phyloP scores from a whole-genome alignment of 2,888 invertebrate genomes.

The Coremacera marginata region DNA sequence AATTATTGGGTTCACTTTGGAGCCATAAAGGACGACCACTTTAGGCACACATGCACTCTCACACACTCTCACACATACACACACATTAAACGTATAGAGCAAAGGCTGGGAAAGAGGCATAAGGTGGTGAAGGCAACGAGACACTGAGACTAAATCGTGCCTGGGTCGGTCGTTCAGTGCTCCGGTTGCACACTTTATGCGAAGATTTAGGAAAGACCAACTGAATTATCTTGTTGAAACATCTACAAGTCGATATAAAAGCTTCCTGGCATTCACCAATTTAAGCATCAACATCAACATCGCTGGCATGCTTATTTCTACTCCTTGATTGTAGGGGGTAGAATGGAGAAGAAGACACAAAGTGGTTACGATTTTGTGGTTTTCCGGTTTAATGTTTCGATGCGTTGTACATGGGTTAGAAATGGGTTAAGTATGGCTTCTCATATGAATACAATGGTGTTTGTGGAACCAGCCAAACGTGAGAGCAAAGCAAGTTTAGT shows the following conservation, averaged over 20 bases:
- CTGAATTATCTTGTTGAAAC: constrained; percentile 6
- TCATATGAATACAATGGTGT: not conserved
- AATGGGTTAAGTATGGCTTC: not conserved
- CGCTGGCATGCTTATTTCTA: not conserved
- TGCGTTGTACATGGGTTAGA: not conserved
- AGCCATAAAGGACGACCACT: not conserved
- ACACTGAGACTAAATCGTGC: not conserved
- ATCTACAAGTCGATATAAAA: constrained; percentile 10
- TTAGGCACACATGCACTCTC: not conserved
- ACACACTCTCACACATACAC: not conserved
- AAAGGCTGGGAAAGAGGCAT: not conserved
- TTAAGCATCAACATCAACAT: constrained; percentile 2
- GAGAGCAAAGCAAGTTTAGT: too few species aligned
- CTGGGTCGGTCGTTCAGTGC: not conserved
- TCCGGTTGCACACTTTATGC: not conserved
- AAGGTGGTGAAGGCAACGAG: not conserved
- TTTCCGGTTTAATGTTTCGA: not conserved
- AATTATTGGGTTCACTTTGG: constrained; percentile 12
- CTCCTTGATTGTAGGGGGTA: not conserved
- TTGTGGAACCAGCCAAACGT: not conserved
- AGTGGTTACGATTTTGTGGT: not conserved
- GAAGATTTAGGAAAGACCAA: not conserved
- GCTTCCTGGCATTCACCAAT: constrained; percentile 1
- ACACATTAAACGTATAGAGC: not conserved
- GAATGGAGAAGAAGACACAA: not conserved